Base-by-base conservation (phyloP, 2,888 invertebrate species). In the Electrophaes corylata region DNA sequence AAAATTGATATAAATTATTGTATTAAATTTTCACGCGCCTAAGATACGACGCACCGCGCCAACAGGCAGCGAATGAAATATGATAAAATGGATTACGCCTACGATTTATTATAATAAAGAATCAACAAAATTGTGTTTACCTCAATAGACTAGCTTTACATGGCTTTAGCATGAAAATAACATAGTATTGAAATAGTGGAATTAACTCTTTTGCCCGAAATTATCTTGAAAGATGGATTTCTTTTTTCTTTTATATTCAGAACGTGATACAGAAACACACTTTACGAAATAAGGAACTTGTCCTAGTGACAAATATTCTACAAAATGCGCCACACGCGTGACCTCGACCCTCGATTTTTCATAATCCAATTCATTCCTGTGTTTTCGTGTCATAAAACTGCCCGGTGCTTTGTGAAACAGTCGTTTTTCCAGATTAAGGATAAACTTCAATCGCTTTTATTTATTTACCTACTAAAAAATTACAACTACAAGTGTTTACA, bases 261-360 rank as follows among this genome's bases (percentile, higher is more conserved):
- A 35, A 43, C 40, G 40, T 35, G 35, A 16, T 44, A 16, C 41
- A 46, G 31, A 44, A 51, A 54, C 40, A 51, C 20, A 45, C 19
- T 41, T 40, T 39, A 14, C 23, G 20, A 50, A 40, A 53, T 57
- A 52, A 56, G 50, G 53, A 53, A 23, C 35, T 50, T 50, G 54
- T 47, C 53, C 19, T 35, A 48, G 26, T 37, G 39, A 48, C 55
- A 55, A 59, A 65, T 63, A 44, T 47, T 45, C 41, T 49, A 51
- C 54, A 57, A 56, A 57, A 50, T 51, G 61, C 61, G 46, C 48
- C 59, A 43, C 54, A 65, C 58, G 57, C 52, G 48, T 58, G 45
- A 47, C 53, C 60, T 37, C 66, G 33, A 43, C 55, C 57, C 59
- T 59, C 39, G 47, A 67, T 68, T 67, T 64, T 67, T 64, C 63